Base-by-base conservation (phyloP, 1,140 invertebrate species). In the Bombus turneri region DNA sequence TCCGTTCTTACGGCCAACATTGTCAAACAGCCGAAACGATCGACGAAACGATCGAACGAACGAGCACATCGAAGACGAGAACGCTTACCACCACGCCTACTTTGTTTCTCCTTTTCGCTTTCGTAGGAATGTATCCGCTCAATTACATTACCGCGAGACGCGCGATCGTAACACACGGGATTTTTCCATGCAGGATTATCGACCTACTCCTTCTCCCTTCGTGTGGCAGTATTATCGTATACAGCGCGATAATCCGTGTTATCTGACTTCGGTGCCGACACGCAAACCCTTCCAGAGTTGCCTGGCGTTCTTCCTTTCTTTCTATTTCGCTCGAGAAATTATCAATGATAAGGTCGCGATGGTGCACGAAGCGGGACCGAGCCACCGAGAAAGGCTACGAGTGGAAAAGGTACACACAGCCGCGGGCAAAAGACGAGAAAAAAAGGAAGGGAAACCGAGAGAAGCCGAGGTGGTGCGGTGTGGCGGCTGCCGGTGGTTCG, bases 331-430 rank as follows among this genome's bases (percentile, higher is more conserved):
- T 22, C 76, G 47, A 39, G 66, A 66, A 83, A 89, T 89, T 83
- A 89, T 84, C 85, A 84, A 84, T 78, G 88, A 90, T 82, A 90
- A 85, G 81, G 85, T 83, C 77, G 73, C 80, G 75, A 78, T 71
- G 57, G 62, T 37, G 53, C 74, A 13, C 28, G 25, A 18, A 22
- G 4, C 15, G 53, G 43, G 43, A 53, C 72, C 25, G 28, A 25
- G 62, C 62, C 59, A n/a, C 28, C 4, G 53, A 75, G 25, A 34
- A 39, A 31, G 57, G 28, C 62, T 37, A 77, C 75, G 75, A 34
- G 41, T 18, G n/a, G 43, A 53, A 18, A 53, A 53, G 47, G 47
- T 22, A 22, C 47, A 53, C 47, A 53, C 47, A 18, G 59, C 28
- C 28, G 37, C 18, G 39, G 8, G 25, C 13, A 28, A n/a, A 3